Conservation (phyloP, 2,113 vertebrate genomes). For the Nannospalax galili region DNA sequence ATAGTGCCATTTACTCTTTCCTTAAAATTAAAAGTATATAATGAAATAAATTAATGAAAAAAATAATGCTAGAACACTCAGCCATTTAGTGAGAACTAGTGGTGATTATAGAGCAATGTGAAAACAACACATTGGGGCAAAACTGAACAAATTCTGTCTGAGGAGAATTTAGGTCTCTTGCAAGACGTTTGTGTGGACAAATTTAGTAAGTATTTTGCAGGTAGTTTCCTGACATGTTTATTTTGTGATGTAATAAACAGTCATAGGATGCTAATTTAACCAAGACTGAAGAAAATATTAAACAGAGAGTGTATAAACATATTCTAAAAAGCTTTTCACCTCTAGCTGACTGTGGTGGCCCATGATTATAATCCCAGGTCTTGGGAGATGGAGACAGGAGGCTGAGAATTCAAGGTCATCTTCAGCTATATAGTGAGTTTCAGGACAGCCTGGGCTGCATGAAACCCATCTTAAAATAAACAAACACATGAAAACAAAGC, state of each 20-base stretch:
- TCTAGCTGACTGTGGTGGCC: too few species aligned
- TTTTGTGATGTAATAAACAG: slow-evolving; percentile 11
- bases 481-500: neutral
- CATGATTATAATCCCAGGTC: neutral
- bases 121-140: neutral
- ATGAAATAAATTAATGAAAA: neutral
- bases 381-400: neutral
- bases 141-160: too few species aligned
- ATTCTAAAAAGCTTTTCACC: neutral
- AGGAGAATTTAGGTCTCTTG: too few species aligned
- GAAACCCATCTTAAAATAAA: neutral
- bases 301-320: too few species aligned
- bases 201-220: slow-evolving; percentile 4
- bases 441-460: neutral
- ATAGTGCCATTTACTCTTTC: neutral
- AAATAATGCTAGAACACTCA: neutral
- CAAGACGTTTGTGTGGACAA: neutral
- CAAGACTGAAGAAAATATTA: neutral
- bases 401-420: neutral
- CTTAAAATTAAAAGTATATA: slow-evolving; percentile 1
- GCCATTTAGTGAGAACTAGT: neutral
- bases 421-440: neutral
- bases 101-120: slow-evolving; percentile 26
- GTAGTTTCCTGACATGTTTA: neutral
- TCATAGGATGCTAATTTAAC: neutral